Evolutionary conservation across 2,797 vertebrate species (phyloP).

Genomic region (Scarus forsteni): DNA sequence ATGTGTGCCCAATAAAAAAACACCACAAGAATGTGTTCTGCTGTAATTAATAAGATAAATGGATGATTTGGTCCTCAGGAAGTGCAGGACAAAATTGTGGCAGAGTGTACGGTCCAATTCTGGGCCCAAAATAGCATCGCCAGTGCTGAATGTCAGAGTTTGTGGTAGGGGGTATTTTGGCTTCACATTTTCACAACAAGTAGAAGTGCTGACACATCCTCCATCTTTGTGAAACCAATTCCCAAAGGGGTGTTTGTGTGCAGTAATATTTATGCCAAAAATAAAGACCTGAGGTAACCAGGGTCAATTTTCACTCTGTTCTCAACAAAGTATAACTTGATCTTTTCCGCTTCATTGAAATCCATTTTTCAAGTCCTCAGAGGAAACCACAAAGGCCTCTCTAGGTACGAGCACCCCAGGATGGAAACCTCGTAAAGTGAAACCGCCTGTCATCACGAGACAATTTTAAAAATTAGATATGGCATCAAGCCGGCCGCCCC

Average conservation of each 20-base stretch:
- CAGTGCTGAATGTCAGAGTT: too few species aligned
- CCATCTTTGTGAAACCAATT: too few species aligned
- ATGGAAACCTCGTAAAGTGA: constrained; percentile 40
- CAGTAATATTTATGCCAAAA: constrained; percentile 2
- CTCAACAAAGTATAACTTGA: constrained; percentile 37
- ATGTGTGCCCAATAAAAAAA: too few species aligned
- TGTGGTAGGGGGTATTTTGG: too few species aligned
- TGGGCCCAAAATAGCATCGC: too few species aligned
- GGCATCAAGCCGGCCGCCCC: constrained; percentile 40
- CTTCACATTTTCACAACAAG: too few species aligned
- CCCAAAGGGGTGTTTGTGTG: background rate
- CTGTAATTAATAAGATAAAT: too few species aligned
- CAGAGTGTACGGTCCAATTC: too few species aligned
- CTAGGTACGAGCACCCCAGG: constrained; percentile 39
- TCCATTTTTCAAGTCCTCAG: constrained; percentile 42
- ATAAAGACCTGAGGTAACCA: constrained; percentile 16
- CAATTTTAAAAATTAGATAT: constrained; percentile 58
- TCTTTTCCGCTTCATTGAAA: constrained; percentile 47
- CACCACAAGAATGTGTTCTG: too few species aligned
- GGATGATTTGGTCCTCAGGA: too few species aligned
- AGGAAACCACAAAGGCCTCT: constrained; percentile 44
- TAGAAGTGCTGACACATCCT: too few species aligned
- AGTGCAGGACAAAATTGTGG: too few species aligned
- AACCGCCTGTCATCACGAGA: constrained; percentile 57
- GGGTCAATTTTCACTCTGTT: background rate